A percentile compares a stretch with the other conserved stretches of the same genome.
phyloP scores from a whole-genome alignment of 2,888 invertebrate species.

The Aricia artaxerxes region DNA sequence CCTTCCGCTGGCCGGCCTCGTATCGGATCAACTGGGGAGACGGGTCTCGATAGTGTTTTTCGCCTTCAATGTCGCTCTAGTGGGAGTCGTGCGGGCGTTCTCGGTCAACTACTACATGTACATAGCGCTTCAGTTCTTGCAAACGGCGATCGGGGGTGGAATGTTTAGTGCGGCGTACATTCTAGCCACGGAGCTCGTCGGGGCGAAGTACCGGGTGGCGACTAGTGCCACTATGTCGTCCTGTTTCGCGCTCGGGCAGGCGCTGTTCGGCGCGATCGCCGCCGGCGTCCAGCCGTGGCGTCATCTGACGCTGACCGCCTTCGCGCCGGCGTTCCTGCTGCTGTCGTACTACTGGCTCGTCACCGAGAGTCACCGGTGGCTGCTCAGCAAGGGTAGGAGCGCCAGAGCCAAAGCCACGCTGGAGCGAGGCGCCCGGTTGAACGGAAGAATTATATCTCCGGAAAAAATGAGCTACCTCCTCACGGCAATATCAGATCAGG shows the following conservation, averaged over 20 bases:
- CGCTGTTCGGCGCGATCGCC: constrained; percentile 83
- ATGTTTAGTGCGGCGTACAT: constrained; percentile 71
- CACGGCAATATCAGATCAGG: constrained; percentile 55
- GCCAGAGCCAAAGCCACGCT: constrained; percentile 82
- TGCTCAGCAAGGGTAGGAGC: constrained; percentile 83
- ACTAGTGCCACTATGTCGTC: constrained; percentile 85
- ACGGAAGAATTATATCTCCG: constrained; percentile 76
- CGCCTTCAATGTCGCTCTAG: constrained; percentile 63
- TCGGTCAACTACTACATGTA: constrained; percentile 71
- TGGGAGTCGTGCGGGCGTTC: constrained; percentile 66
- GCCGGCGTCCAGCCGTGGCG: constrained; percentile 86
- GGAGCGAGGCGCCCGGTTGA: constrained; percentile 81
- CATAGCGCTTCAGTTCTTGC: constrained; percentile 62
- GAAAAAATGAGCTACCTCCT: constrained; percentile 63
- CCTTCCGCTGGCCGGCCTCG: constrained; percentile 83
- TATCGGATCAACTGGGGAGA: constrained; percentile 83
- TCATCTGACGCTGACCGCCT: constrained; percentile 82
- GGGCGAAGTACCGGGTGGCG: constrained; percentile 85
- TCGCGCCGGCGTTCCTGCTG: constrained; percentile 83
- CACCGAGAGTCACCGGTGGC: constrained; percentile 88
- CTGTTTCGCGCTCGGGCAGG: constrained; percentile 87
- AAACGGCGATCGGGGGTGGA: constrained; percentile 69
- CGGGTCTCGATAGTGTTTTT: constrained; percentile 65
- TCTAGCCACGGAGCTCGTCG: constrained; percentile 87
- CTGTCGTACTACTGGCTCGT: constrained; percentile 84